Conservation (phyloP, 2,888 invertebrate genomes). For the Brachyopa scutellaris region DNA sequence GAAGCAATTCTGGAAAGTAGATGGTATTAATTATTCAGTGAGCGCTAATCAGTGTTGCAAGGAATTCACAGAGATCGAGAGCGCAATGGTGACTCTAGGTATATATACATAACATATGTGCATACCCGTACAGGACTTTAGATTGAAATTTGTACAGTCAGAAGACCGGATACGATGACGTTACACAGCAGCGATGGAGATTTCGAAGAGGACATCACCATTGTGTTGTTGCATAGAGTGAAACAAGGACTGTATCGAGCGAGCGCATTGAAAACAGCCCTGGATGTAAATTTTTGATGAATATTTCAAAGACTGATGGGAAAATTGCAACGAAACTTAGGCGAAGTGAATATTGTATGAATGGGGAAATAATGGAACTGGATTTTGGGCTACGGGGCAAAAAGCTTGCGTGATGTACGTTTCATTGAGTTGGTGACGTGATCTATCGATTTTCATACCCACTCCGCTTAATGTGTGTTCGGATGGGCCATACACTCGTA, state of each 20-base stretch:
- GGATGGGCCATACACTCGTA: not conserved
- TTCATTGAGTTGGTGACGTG: not conserved
- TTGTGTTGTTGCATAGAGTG: slow-evolving; percentile 45
- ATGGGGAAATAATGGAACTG: slow-evolving; percentile 58
- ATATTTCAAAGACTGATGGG: slow-evolving; percentile 64
- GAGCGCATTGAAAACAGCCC: slow-evolving; percentile 42
- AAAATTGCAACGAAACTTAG: slow-evolving; percentile 63
- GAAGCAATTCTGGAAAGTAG: slow-evolving; percentile 37
- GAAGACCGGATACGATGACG: slow-evolving; percentile 11
- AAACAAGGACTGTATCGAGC: slow-evolving; percentile 10
- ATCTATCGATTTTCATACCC: slow-evolving; percentile 43
- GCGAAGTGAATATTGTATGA: slow-evolving; percentile 56
- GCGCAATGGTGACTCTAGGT: slow-evolving; percentile 19
- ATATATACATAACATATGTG: too few species aligned
- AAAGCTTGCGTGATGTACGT: slow-evolving; percentile 5
- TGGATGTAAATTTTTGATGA: slow-evolving; percentile 60
- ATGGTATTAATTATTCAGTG: slow-evolving; percentile 52
- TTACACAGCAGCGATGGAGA: slow-evolving; percentile 7
- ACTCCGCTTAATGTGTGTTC: slow-evolving; percentile 1
- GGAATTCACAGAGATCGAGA: not conserved
- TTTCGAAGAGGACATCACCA: slow-evolving; percentile 34
- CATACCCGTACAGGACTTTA: slow-evolving; percentile 24
- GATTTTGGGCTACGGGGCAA: slow-evolving; percentile 44
- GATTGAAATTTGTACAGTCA: slow-evolving; percentile 37
- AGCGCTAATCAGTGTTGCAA: slow-evolving; percentile 51